A percentile compares a stretch with the other conserved stretches of the same genome.
phyloP scores from a whole-genome alignment of 2,113 vertebrate species.

The Clarias batrachus region DNA sequence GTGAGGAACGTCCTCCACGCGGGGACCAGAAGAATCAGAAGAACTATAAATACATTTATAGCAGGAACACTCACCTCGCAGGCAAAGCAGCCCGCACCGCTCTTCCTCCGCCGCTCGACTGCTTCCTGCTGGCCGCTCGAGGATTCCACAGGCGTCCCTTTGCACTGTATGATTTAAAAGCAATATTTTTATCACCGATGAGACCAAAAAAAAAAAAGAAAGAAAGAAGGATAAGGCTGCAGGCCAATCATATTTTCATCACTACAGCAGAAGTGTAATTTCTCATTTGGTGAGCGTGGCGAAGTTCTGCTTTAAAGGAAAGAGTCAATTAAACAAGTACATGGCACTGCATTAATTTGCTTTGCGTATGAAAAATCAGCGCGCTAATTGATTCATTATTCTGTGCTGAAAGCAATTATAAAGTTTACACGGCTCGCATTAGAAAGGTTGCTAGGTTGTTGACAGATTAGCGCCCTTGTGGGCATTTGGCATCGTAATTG shows the following conservation, averaged over 20 bases:
- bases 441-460: constrained; percentile 56
- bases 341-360: constrained; percentile 41
- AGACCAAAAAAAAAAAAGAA: background rate
- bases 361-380: constrained; percentile 50
- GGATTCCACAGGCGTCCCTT: constrained; percentile 8
- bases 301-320: constrained; percentile 24
- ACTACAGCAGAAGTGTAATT: background rate
- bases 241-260: background rate
- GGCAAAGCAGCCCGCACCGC: constrained; percentile 65
- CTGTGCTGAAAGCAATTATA: constrained; percentile 55
- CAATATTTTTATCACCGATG: constrained; percentile 33
- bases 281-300: background rate
- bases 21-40: constrained; percentile 67
- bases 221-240: background rate
- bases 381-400: constrained; percentile 57
- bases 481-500: constrained; percentile 58
- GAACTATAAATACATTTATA: constrained; percentile 80
- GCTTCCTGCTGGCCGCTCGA: constrained; percentile 51
- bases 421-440: constrained; percentile 59
- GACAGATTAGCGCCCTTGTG: constrained; percentile 51
- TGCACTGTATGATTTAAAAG: constrained; percentile 11
- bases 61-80: constrained; percentile 65
- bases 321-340: constrained; percentile 47
- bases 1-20: constrained; percentile 59
- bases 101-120: constrained; percentile 59